Conservation (phyloP, 2,113 vertebrate species). For the Procavia capensis region DNA sequence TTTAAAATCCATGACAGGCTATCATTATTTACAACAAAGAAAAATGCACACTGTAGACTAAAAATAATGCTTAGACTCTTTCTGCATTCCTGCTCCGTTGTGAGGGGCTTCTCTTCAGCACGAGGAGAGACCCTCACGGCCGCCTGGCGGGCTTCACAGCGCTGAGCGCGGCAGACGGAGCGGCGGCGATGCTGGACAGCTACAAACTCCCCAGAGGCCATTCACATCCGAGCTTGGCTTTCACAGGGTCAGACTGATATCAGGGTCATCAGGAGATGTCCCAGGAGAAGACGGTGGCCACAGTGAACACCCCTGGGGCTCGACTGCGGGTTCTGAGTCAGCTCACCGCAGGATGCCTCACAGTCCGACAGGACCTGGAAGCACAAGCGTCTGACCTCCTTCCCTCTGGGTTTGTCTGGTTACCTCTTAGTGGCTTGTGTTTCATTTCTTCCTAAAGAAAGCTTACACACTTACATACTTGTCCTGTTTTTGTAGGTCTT, state of each 20-base stretch:
- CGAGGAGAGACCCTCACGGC: background rate
- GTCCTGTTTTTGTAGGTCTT: rapidly evolving
- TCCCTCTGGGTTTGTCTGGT: background rate
- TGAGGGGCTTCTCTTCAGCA: rapidly evolving
- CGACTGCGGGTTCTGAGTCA: background rate
- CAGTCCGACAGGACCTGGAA: rapidly evolving
- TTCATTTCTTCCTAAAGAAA: background rate
- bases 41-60: rapidly evolving
- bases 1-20: background rate
- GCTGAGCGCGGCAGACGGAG: no score
- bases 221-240: background rate
- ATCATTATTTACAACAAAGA: background rate
- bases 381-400: rapidly evolving
- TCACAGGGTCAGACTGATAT: rapidly evolving
- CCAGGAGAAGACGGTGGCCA: rapidly evolving
- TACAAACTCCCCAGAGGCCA: no score
- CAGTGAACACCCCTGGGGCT: rapidly evolving
- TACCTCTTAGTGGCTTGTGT: background rate
- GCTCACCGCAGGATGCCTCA: rapidly evolving
- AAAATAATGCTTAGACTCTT: rapidly evolving
- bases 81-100: rapidly evolving
- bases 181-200: no score
- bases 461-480: rapidly evolving
- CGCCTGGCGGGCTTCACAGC: rapidly evolving
- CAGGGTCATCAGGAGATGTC: background rate